Conservation (phyloP, 2,113 vertebrate species). For the Sapayoa aenigma region DNA sequence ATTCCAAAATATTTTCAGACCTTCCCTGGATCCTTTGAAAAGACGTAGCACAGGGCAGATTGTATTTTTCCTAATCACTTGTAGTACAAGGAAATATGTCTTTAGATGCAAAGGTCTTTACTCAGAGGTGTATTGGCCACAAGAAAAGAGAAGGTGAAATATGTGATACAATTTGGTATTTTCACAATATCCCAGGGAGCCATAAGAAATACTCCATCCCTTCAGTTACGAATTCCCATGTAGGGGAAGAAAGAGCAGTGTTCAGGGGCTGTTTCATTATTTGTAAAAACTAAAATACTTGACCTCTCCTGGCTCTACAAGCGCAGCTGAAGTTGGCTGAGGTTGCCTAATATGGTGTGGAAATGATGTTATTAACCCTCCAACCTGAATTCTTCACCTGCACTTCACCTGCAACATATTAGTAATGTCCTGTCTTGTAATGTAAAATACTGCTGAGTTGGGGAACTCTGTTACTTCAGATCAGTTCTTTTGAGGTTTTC, state of each 20-base stretch:
- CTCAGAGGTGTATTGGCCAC: accelerated
- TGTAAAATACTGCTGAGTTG: neutral
- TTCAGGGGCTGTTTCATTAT: neutral
- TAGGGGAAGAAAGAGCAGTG: neutral
- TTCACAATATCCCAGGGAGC: neutral
- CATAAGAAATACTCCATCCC: neutral
- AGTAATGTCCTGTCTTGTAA: slow-evolving; percentile 21
- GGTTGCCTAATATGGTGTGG: neutral
- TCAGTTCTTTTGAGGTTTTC: slow-evolving; percentile 34
- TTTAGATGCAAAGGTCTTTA: neutral
- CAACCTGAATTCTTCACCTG: neutral
- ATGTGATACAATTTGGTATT: neutral
- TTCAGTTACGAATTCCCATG: neutral
- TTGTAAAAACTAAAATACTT: neutral
- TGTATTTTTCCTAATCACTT: neutral
- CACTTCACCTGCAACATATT: neutral
- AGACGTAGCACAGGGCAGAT: neutral
- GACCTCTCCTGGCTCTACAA: neutral
- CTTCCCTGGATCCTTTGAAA: neutral
- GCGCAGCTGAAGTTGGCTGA: neutral
- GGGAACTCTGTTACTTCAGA: neutral
- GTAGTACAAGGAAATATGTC: accelerated
- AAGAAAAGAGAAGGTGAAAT: neutral
- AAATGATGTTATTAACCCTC: neutral
- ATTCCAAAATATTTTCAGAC: neutral